Conservation (phyloP, 2,113 vertebrate species). For the Sceloporus undulatus region DNA sequence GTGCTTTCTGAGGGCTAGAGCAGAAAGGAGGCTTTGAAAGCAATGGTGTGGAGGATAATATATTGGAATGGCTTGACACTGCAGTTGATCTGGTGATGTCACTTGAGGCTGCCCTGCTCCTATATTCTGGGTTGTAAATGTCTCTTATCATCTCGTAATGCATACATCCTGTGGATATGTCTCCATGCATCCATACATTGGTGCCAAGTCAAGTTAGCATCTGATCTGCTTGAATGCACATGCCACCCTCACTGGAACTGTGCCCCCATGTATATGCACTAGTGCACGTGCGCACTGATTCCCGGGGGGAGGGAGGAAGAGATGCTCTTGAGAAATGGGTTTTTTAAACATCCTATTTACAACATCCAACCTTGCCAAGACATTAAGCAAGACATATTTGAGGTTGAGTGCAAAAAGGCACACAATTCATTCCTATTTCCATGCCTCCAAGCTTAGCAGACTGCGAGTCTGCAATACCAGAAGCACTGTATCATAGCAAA, state of each 20-base stretch:
- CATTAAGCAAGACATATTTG: background rate
- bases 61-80: constrained; percentile 75
- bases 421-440: constrained; percentile 11
- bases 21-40: constrained; percentile 57
- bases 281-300: constrained; percentile 13
- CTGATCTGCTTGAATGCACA: constrained; percentile 76
- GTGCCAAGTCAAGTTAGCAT: constrained; percentile 77
- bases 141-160: constrained; percentile 78
- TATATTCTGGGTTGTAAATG: constrained; percentile 83
- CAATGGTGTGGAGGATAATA: constrained; percentile 71
- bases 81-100: constrained; percentile 84
- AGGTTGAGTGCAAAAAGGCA: constrained; percentile 30
- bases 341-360: constrained; percentile 26
- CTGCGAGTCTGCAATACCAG: constrained; percentile 43
- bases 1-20: constrained; percentile 63
- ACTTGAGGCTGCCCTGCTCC: constrained; percentile 79
- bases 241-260: constrained; percentile 67
- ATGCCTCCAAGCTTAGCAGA: constrained; percentile 29
- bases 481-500: constrained; percentile 42
- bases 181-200: constrained; percentile 75
- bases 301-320: background rate
- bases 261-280: background rate
- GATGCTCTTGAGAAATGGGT: background rate
- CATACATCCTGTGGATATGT: constrained; percentile 76
- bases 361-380: constrained; percentile 22